phyloP scores from a whole-genome alignment of 2,113 vertebrate genomes.

The Argyrosomus japonicus region DNA sequence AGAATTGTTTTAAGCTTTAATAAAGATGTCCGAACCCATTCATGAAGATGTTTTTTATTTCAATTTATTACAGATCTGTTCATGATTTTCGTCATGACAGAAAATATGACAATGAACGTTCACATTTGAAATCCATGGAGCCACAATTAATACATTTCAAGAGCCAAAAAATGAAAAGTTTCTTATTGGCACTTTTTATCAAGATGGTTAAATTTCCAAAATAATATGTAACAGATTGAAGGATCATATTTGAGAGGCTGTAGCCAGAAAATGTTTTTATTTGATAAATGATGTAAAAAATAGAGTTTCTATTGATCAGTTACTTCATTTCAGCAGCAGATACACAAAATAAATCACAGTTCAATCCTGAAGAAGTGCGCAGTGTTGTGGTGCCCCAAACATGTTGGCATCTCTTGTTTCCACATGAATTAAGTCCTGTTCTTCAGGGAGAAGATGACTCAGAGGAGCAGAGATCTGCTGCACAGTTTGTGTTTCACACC shows the following conservation, averaged over 20 bases:
- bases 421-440: background rate
- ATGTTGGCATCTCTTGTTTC: background rate
- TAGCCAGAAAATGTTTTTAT: background rate
- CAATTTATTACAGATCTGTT: background rate
- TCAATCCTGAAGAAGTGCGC: background rate
- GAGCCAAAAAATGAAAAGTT: background rate
- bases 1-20: background rate
- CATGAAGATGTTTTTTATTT: background rate
- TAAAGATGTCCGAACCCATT: conserved; percentile 15
- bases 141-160: background rate
- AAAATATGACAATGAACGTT: background rate
- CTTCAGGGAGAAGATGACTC: background rate
- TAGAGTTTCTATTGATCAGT: background rate
- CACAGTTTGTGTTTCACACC: background rate
- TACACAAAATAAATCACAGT: background rate
- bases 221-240: background rate
- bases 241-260: background rate
- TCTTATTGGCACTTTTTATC: background rate
- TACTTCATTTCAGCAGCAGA: background rate
- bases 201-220: background rate
- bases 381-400: background rate
- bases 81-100: background rate
- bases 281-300: background rate
- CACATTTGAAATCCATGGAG: background rate
- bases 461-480: background rate